Base-by-base conservation (phyloP, 2,113 vertebrate genomes). In the Sorex fumeus region DNA sequence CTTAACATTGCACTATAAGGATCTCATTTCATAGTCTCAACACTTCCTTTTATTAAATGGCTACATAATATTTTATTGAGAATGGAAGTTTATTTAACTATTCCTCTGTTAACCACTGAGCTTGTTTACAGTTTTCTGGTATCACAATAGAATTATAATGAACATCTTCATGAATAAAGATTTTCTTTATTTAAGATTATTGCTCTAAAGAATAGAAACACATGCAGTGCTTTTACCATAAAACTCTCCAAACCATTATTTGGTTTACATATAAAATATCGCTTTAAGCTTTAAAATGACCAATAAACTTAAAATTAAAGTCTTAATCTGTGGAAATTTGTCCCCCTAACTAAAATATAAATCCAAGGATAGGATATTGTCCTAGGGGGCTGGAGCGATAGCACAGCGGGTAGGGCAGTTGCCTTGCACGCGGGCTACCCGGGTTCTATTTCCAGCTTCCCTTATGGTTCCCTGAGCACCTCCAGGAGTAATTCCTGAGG, bases 11-110 rank as follows among this genome's bases (percentile, higher is more conserved):
- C 78, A 67, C 12, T 1, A 16, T n/a, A 43, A 76, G 36, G 9
- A 62, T 79, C 87, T 66, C 71, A 67, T 85, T 88, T 90, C 25
- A 53, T 85, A 36, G 76, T 75, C 50, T 78, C 93, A 82, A 79
- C 13, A 40, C 21, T 67, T 66, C 53, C 53, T 34, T 72, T 72
- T 88, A 88, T 77, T 85, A 75, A 88, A 50, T 82, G 64, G 6
- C 40, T 77, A 27, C 2, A 16, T 87, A 76, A 25, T 70, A 40
- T 86, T 77, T 95, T 74, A 79, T 28, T 36, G 70, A 78, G 28
- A 74, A 47, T 67, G 69, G 6, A 9, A 40, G 50, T 70, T 87
- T 86, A 74, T 72, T 95, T 89, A 86, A 91, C 50, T 80, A 11
- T 57, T 84, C 10, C 53, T 78, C 70, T 62, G 36, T 85, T 50